Evolutionary conservation across 2,888 invertebrate species (phyloP), one percentile per base, ranked within the genome.

Genomic region (Erannis defoliaria): DNA sequence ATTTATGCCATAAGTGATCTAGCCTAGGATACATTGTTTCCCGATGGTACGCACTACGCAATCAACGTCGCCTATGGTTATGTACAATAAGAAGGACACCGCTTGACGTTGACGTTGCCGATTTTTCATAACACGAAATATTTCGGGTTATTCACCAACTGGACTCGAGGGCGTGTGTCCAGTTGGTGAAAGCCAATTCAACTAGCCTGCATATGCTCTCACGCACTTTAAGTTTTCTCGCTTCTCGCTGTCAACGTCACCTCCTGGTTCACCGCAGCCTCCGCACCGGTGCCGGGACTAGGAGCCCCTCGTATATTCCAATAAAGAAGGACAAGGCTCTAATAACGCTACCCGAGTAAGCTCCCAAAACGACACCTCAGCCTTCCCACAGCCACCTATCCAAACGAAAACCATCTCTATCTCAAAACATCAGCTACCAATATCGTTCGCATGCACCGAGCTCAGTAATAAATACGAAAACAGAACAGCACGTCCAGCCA

Each of bases 241-340:
- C 50, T 60, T 23, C 14, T 35, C 68, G 65, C 67, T 66, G 29
- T 48, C 45, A 56, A 29, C n/a, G 14, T 26, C 45, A 3, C 29
- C 57, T 16, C 55, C 45, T 40, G 12, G 21, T 49, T 19, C 54
- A 55, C 66, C 72, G 18, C 64, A 57, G 48, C 40, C 62, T 31
- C 55, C 9, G 21, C 62, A 54, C 45, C 48, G 64, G 43, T 54
- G 58, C 56, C 56, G 65, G 48, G 66, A 72, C 65, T 63, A 75
- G 69, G 68, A 76, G 63, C 74, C 80, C 76, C 78, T 82, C 86
- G 82, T 86, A 89, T 84, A 86, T 86, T 86, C 86, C 86, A 89
- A 89, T 88, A 89, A 87, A 87, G 86, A 86, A 87, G 81, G 87
- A 88, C 88, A 88, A 85, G 83, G 74, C 85, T 84, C 84, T 85